Evolutionary conservation across 1,140 invertebrate species (phyloP).

Genomic region (Platyscapa corneri): DNA sequence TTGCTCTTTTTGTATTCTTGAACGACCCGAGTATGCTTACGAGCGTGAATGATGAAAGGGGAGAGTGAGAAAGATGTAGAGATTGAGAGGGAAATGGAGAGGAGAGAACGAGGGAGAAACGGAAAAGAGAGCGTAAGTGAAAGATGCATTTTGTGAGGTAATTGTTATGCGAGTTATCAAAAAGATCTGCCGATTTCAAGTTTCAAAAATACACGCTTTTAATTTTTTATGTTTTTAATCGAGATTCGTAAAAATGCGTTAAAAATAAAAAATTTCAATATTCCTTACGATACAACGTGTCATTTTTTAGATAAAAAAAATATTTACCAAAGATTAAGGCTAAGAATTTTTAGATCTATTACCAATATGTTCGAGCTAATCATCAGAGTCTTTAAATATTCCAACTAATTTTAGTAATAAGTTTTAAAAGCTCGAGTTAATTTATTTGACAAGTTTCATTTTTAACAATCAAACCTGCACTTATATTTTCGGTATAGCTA

Average conservation of each 20-base stretch:
- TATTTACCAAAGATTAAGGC: no score
- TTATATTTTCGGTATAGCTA: no score
- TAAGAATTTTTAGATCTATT: no score
- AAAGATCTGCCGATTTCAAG: not conserved
- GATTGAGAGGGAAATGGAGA: not conserved
- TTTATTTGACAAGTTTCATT: not conserved
- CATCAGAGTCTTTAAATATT: not conserved
- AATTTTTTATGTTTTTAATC: not conserved
- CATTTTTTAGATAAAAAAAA: no score
- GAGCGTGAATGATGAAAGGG: slow-evolving; percentile 15
- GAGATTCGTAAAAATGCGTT: not conserved
- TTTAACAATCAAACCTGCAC: no score
- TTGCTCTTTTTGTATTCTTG: slow-evolving; percentile 30
- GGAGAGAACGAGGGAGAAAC: not conserved
- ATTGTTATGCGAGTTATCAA: slow-evolving; percentile 24
- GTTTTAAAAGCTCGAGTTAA: not conserved
- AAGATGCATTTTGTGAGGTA: slow-evolving; percentile 43
- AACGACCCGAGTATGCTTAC: not conserved
- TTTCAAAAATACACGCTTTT: not conserved
- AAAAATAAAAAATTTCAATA: not conserved
- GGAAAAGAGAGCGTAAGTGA: slow-evolving; percentile 22
- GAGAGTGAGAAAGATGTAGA: not conserved
- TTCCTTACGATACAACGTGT: no score
- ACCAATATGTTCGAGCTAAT: not conserved
- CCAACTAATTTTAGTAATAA: not conserved